Percentiles rank a stretch among this genome's conserved stretches.
Conservation (phyloP, 2,888 invertebrate genomes). For the Thumatha senex region DNA sequence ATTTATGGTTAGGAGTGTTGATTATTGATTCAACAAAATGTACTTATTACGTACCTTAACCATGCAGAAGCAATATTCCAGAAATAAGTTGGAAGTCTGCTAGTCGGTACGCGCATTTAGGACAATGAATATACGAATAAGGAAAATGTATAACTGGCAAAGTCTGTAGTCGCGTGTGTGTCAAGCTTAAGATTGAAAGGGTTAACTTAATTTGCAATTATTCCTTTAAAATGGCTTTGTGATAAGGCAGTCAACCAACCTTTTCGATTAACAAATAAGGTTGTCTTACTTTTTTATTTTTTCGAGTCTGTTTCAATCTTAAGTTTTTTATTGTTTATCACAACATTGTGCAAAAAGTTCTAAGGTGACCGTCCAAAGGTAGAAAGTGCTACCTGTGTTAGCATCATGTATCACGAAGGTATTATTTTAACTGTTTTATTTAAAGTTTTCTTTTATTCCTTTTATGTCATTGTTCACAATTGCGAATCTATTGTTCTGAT, state of each 20-base stretch:
- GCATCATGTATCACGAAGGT: constrained; percentile 39
- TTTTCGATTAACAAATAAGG: constrained; percentile 33
- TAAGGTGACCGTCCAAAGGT: constrained; percentile 8
- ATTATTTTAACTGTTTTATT: constrained; percentile 16
- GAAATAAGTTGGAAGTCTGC: no score
- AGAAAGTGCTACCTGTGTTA: constrained; percentile 41
- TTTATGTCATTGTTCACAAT: constrained; percentile 25
- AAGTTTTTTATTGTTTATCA: constrained; percentile 5
- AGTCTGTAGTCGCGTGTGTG: constrained; percentile 43
- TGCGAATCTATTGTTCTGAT: constrained; percentile 31
- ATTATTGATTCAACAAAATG: no score
- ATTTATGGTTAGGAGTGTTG: no score
- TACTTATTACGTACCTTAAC: no score
- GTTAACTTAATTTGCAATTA: constrained; percentile 71
- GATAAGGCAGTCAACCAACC: constrained; percentile 48
- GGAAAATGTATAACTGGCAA: not conserved
- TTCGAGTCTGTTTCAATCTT: constrained; percentile 8
- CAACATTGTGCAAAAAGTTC: not conserved
- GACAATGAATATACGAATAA: no score
- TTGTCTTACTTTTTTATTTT: constrained; percentile 8
- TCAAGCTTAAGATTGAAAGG: constrained; percentile 35
- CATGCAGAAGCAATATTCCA: no score
- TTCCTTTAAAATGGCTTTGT: constrained; percentile 74
- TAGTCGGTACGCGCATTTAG: no score
- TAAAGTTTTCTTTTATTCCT: constrained; percentile 13